These are phyloP conservation scores for Apis cerana DNA, from an alignment of 1,140 invertebrate genomes.

Conservation along the genomic window DNA sequence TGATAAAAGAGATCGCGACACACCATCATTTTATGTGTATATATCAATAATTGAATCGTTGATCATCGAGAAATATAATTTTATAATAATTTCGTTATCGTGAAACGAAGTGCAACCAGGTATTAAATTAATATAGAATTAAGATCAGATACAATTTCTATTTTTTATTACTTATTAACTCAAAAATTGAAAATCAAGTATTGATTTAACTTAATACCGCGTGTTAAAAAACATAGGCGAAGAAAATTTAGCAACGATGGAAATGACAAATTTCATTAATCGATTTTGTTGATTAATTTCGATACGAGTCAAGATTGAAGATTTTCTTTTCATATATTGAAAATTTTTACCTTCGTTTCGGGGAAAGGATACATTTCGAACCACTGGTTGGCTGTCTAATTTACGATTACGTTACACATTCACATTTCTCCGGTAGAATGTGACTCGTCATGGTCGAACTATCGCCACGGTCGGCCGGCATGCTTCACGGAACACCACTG, in stretches of 20 bases:
- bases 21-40: background rate
- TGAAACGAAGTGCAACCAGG: too few relatives aligned
- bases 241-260: too few relatives aligned
- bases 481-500: constrained; percentile 34
- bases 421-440: background rate
- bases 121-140: too few relatives aligned
- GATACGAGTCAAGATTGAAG: too few relatives aligned
- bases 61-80: background rate
- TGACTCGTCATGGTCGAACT: constrained; percentile 45
- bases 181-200: too few relatives aligned
- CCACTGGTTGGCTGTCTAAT: background rate
- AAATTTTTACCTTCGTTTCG: background rate
- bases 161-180: too few relatives aligned
- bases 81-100: background rate
- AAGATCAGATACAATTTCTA: too few relatives aligned
- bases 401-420: background rate
- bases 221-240: background rate
- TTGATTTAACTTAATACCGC: background rate
- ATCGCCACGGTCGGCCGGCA: constrained; percentile 53
- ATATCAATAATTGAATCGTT: background rate
- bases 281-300: too few relatives aligned
- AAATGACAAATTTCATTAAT: too few relatives aligned
- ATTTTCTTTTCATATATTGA: background rate
- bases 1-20: background rate
- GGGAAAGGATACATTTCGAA: background rate